These are phyloP conservation scores for Campylomormyrus tamandua DNA, from an alignment of 2,113 vertebrate species.

Conservation along the genomic window DNA sequence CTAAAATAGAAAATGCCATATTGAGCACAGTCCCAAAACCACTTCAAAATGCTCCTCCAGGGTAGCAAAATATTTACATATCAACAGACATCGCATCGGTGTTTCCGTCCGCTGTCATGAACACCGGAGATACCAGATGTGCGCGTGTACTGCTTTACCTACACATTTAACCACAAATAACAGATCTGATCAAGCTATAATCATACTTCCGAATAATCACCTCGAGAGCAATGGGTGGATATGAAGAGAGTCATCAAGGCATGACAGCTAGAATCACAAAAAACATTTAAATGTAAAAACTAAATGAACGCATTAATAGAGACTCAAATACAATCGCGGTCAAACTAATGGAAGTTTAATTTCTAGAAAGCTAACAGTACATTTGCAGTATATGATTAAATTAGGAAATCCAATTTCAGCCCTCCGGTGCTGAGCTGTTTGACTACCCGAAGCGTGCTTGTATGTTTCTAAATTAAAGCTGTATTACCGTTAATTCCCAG, in stretches of 20 bases:
- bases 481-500: not conserved
- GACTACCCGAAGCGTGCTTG: not conserved
- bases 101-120: not conserved
- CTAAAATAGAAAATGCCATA: not conserved
- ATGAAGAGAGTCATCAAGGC: not conserved
- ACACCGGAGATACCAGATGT: not conserved
- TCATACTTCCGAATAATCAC: not conserved
- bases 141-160: not conserved
- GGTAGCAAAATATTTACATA: not conserved
- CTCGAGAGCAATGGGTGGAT: not conserved
- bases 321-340: not conserved
- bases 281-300: not conserved
- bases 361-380: constrained; percentile 4
- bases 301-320: not conserved
- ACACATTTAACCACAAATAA: not conserved
- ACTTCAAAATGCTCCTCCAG: not conserved
- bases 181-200: not conserved
- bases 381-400: constrained; percentile 10
- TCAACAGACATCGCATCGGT: not conserved
- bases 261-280: not conserved
- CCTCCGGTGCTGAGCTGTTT: not conserved
- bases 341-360: constrained; percentile 2
- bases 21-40: not conserved
- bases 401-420: constrained; percentile 7
- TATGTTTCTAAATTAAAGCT: constrained; percentile 6